A percentile compares a stretch with the other conserved stretches of the same genome.
These are phyloP conservation scores for Hestina assimilis DNA, from an alignment of 1,140 invertebrate species.

Conservation along the genomic window DNA sequence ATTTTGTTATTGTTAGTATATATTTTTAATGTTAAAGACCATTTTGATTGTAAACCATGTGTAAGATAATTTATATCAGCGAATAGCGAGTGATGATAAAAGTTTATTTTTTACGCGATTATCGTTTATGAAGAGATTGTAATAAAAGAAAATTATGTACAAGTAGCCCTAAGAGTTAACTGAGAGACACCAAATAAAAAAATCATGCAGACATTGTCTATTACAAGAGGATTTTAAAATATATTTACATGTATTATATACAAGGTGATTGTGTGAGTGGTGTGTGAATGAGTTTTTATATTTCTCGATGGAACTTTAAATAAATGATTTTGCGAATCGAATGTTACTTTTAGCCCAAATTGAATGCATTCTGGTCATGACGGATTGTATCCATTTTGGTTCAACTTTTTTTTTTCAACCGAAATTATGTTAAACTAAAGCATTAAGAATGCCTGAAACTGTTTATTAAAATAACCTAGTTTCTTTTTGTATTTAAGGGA, in stretches of 20 bases:
- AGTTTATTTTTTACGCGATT: constrained; percentile 14
- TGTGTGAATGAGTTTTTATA: constrained; percentile 46
- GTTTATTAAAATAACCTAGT: constrained; percentile 41
- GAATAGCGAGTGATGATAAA: constrained; percentile 19
- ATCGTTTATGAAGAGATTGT: constrained; percentile 4
- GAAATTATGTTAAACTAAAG: constrained; percentile 45
- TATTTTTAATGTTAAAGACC: constrained; percentile 18
- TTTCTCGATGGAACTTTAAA: constrained; percentile 36
- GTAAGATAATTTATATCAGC: constrained; percentile 21
- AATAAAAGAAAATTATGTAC: constrained; percentile 38
- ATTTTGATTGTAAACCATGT: constrained; percentile 22
- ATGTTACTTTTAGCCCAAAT: constrained; percentile 36
- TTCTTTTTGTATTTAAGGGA: constrained; percentile 53
- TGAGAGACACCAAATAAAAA: constrained; percentile 58
- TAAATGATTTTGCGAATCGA: constrained; percentile 29
- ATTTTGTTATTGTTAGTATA: constrained; percentile 17
- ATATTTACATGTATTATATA: constrained; percentile 56
- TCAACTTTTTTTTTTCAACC: constrained; percentile 25
- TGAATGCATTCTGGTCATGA: constrained; percentile 43
- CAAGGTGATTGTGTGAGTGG: constrained; percentile 27
- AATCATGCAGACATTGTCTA: constrained; percentile 39
- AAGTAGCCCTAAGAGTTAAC: constrained; percentile 44
- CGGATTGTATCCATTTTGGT: constrained; percentile 56
- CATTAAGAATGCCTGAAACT: constrained; percentile 64
- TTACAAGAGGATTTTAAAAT: constrained; percentile 37